Percentiles rank a stretch among this genome's conserved stretches.
phyloP scores from a whole-genome alignment of 2,113 vertebrate genomes.

The Dromaius novaehollandiae region DNA sequence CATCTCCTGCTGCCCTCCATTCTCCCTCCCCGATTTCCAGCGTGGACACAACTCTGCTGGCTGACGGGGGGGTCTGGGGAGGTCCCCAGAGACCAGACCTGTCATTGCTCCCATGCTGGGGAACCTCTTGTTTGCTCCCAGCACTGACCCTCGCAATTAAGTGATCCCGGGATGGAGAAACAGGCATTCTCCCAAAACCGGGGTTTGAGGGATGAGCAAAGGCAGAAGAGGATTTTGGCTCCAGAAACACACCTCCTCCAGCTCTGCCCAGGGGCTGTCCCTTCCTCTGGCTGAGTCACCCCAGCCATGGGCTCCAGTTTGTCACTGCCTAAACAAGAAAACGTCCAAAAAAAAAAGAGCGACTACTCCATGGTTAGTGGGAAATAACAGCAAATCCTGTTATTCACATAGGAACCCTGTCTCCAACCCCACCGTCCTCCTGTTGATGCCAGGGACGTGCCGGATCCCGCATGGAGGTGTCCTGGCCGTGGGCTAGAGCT shows the following conservation, averaged over 20 bases:
- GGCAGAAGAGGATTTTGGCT: background rate
- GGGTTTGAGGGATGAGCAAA: background rate
- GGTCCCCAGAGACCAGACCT: background rate
- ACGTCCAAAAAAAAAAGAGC: background rate
- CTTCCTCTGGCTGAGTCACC: background rate
- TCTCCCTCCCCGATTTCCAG: background rate
- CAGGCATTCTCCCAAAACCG: no score
- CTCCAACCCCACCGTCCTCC: background rate
- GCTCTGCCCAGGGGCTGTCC: background rate
- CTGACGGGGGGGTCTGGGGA: background rate
- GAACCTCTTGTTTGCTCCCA: background rate
- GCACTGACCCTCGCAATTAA: background rate
- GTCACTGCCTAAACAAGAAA: background rate
- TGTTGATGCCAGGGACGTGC: fast-evolving
- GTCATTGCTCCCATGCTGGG: fast-evolving
- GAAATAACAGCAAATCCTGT: background rate
- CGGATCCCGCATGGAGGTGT: background rate
- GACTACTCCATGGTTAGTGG: background rate
- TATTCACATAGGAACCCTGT: background rate
- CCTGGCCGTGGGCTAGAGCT: fast-evolving
- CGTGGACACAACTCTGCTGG: background rate
- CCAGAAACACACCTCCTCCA: background rate
- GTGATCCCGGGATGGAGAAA: background rate
- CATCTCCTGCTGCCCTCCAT: background rate
- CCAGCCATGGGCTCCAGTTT: background rate